These are phyloP conservation scores for Gambusia holbrooki DNA, from an alignment of 2,113 vertebrate genomes.

Conservation along the genomic window DNA sequence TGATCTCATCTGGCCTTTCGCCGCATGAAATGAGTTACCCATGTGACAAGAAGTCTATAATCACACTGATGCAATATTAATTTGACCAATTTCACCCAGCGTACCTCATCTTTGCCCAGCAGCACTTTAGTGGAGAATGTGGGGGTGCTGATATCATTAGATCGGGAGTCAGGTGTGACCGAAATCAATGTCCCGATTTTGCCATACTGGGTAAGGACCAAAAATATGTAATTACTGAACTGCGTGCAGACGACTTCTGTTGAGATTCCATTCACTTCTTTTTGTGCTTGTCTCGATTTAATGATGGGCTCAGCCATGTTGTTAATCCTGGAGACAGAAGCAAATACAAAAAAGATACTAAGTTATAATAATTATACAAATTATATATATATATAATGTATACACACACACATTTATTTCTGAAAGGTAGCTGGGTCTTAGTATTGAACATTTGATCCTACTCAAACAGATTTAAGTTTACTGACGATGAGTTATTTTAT, in stretches of 20 bases:
- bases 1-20: conserved; percentile 49
- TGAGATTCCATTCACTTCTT: conserved; percentile 83
- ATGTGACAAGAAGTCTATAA: conserved; percentile 28
- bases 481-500: not conserved
- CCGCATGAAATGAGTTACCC: conserved; percentile 38
- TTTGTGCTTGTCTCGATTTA: conserved; percentile 83
- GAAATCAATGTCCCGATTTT: conserved; percentile 93
- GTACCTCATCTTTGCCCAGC: conserved; percentile 95
- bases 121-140: conserved; percentile 89
- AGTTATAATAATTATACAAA: no score
- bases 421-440: not conserved
- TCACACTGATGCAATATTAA: conserved; percentile 35
- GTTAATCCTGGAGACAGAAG: conserved; percentile 26
- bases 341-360: not conserved
- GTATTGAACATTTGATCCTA: not conserved
- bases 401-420: not conserved
- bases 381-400: not conserved
- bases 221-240: conserved; percentile 91
- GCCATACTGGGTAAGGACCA: conserved; percentile 93
- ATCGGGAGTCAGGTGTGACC: conserved; percentile 83
- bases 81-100: conserved; percentile 24
- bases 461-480: not conserved
- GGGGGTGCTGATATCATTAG: conserved; percentile 83
- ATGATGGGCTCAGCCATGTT: conserved; percentile 84
- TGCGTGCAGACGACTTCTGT: conserved; percentile 94